phyloP scores from a whole-genome alignment of 2,888 invertebrate species.

The Deilephila porcellus region DNA sequence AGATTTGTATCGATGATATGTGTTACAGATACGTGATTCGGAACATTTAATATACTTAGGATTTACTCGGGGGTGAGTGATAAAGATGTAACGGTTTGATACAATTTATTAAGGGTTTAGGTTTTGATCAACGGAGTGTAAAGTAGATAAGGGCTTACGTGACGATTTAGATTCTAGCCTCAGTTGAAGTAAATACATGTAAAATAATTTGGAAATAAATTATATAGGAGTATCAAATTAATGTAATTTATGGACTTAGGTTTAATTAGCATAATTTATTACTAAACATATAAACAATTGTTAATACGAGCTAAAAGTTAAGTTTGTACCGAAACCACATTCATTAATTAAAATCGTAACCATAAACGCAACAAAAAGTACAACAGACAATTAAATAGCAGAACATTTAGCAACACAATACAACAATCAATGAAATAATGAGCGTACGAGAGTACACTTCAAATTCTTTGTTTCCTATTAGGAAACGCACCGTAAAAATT shows the following conservation, averaged over 20 bases:
- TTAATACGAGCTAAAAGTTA: not conserved
- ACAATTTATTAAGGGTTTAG: constrained; percentile 25
- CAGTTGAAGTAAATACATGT: not conserved
- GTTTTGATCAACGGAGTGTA: not conserved
- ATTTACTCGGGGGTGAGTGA: constrained; percentile 38
- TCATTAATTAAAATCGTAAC: not conserved
- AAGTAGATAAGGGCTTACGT: not conserved
- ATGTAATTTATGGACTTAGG: too few species aligned
- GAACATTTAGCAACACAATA: constrained; percentile 55
- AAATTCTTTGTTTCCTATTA: constrained; percentile 68
- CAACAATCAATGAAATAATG: constrained; percentile 63
- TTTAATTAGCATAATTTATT: too few species aligned
- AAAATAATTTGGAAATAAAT: not conserved
- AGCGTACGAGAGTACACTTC: constrained; percentile 56
- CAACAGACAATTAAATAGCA: constrained; percentile 12
- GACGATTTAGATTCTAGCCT: not conserved
- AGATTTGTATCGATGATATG: constrained; percentile 74
- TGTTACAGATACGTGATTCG: constrained; percentile 62
- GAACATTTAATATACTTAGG: constrained; percentile 45
- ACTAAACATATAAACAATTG: too few species aligned
- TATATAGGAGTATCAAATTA: not conserved
- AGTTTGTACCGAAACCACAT: not conserved
- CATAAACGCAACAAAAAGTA: constrained; percentile 11
- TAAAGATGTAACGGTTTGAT: constrained; percentile 26
- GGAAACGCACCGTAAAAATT: constrained; percentile 73